phyloP scores from a whole-genome alignment of 2,797 vertebrate genomes.

The Melanotaenia trifasciata region DNA sequence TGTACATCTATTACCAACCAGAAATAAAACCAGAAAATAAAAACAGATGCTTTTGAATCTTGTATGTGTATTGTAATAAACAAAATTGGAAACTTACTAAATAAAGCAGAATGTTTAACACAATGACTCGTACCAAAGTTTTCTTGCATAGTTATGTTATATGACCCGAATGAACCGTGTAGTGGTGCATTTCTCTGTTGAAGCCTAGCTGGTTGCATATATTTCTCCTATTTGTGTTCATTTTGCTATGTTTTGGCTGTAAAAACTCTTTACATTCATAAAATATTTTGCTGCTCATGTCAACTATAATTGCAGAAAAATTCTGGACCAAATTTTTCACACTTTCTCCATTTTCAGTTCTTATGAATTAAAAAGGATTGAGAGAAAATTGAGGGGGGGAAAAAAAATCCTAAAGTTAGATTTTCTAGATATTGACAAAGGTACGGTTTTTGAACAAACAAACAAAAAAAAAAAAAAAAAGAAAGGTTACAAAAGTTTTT shows the following conservation, averaged over 20 bases:
- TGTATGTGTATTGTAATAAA: not conserved
- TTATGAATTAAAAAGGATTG: not conserved
- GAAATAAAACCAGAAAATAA: slow-evolving; percentile 45
- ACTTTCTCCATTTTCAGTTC: not conserved
- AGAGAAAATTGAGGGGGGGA: not conserved
- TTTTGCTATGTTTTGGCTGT: not conserved
- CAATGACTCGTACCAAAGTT: not conserved
- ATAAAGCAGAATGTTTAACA: not conserved
- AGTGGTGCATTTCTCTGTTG: not conserved
- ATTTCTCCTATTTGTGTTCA: not conserved
- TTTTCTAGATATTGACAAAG: not conserved
- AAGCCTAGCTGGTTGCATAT: not conserved
- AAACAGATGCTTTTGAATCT: slow-evolving; percentile 16
- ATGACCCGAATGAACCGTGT: not conserved
- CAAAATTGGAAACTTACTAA: not conserved
- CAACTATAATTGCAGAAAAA: not conserved
- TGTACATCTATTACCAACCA: slow-evolving; percentile 38
- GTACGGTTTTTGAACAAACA: not conserved
- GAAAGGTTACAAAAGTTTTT: not conserved
- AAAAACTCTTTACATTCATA: not conserved
- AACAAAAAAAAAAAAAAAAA: not conserved
- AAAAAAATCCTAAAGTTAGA: not conserved
- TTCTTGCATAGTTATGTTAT: not conserved
- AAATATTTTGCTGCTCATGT: not conserved
- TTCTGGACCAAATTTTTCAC: not conserved